Conservation (phyloP, 2,888 invertebrate genomes). For the Clostera curtula region DNA sequence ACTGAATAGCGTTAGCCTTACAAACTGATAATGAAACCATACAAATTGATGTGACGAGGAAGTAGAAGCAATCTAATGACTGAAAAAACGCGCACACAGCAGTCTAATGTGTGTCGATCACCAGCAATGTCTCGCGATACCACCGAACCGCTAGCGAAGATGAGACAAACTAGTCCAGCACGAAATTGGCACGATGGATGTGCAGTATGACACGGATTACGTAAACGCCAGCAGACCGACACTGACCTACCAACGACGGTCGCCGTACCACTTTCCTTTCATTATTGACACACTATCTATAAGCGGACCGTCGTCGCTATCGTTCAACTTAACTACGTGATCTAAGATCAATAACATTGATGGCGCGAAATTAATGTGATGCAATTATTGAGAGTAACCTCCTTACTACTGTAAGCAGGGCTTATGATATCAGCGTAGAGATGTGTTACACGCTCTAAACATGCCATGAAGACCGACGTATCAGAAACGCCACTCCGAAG, state of each 20-base stretch:
- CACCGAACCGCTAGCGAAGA: constrained; percentile 2
- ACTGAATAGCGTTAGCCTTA: no score
- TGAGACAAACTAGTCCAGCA: constrained; percentile 24
- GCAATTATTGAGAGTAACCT: no score
- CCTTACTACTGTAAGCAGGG: no score
- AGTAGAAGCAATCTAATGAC: no score
- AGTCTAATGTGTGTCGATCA: no score
- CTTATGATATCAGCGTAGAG: no score
- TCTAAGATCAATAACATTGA: constrained; percentile 22
- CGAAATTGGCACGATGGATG: constrained; percentile 55
- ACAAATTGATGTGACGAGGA: no score
- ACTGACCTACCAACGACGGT: constrained; percentile 63
- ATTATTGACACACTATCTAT: constrained; percentile 69
- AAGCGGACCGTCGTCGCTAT: constrained; percentile 43
- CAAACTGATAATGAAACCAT: no score
- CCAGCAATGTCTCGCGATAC: neutral
- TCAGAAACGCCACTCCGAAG: no score
- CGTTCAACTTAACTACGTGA: constrained; percentile 35
- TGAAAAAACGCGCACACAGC: no score
- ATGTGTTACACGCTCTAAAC: no score
- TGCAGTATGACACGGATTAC: constrained; percentile 56
- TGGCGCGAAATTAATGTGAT: constrained; percentile 16
- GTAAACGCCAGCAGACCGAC: constrained; percentile 55
- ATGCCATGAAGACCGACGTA: no score
- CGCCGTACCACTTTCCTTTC: constrained; percentile 68